These are phyloP conservation scores for Drosophila suzukii DNA, from an alignment of 1,140 invertebrate genomes.

Conservation along the genomic window DNA sequence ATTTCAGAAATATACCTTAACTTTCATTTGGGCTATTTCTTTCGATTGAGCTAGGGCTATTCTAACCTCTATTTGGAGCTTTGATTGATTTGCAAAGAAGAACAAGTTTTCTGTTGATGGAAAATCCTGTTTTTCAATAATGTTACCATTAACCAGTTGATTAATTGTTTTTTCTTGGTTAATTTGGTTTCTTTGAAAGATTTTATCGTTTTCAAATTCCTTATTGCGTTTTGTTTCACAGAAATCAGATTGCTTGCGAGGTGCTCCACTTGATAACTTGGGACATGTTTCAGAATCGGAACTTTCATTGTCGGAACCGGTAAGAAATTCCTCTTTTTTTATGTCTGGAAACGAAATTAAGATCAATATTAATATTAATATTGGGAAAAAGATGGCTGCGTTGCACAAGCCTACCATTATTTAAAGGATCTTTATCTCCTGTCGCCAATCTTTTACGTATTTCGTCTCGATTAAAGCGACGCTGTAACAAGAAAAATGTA, in stretches of 20 bases:
- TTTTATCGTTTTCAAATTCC: conserved; percentile 35
- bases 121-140: conserved; percentile 5
- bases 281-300: conserved; percentile 88
- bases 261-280: conserved; percentile 57
- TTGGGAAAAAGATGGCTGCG: rapidly evolving
- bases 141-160: conserved; percentile 16
- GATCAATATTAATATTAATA: neutral
- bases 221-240: conserved; percentile 17
- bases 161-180: conserved; percentile 21
- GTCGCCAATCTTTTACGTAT: conserved; percentile 38
- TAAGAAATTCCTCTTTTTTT: conserved; percentile 94
- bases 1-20: conserved; percentile 88
- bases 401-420: conserved; percentile 13
- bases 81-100: conserved; percentile 92
- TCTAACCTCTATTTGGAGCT: conserved; percentile 94
- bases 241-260: conserved; percentile 20
- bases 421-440: conserved; percentile 14
- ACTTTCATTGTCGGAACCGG: conserved; percentile 90
- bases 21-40: conserved; percentile 96
- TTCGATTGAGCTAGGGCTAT: conserved; percentile 95
- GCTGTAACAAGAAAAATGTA: conserved; percentile 7
- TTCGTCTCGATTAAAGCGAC: conserved; percentile 36
- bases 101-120: conserved; percentile 83
- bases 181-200: conserved; percentile 28
- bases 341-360: conserved; percentile 89